Percentiles rank a stretch among this genome's conserved stretches.
phyloP scores from a whole-genome alignment of 2,113 vertebrate species.

The Acrocephalus arundinaceus region DNA sequence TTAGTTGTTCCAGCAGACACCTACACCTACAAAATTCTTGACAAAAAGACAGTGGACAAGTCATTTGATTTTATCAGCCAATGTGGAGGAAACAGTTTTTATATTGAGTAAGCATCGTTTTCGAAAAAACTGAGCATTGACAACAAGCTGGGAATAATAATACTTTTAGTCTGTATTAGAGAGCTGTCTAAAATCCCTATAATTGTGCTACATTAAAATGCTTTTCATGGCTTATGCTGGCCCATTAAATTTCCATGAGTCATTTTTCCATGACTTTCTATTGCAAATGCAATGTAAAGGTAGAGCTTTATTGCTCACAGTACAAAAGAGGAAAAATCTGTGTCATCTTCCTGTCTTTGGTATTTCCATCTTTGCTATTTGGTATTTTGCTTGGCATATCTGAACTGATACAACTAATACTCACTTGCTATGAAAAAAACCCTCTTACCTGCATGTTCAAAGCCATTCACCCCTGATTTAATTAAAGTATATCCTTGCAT shows the following conservation, averaged over 20 bases:
- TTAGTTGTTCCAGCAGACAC: conserved; percentile 82
- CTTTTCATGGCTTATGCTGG: not conserved
- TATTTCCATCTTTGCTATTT: conserved; percentile 40
- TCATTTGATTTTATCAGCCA: conserved; percentile 85
- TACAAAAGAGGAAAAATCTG: not conserved
- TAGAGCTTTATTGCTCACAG: conserved; percentile 2
- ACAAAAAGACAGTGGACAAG: conserved; percentile 81
- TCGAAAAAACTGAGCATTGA: not conserved
- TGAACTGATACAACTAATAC: conserved; percentile 1
- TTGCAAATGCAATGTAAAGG: conserved; percentile 7
- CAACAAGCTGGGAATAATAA: not conserved
- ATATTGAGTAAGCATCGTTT: conserved; percentile 83
- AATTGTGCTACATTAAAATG: not conserved
- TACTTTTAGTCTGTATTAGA: not conserved
- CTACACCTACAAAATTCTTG: conserved; percentile 82
- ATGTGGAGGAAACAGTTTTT: conserved; percentile 87
- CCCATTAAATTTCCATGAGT: not conserved
- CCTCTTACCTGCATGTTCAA: not conserved
- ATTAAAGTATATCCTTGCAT: not conserved
- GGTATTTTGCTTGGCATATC: conserved; percentile 8
- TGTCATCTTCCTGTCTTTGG: conserved; percentile 25
- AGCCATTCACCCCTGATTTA: not conserved
- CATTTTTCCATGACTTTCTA: conserved; percentile 3
- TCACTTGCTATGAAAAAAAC: not conserved
- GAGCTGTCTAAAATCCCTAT: not conserved